Conservation (phyloP, 2,888 invertebrate species). For the Sipha maydis region DNA sequence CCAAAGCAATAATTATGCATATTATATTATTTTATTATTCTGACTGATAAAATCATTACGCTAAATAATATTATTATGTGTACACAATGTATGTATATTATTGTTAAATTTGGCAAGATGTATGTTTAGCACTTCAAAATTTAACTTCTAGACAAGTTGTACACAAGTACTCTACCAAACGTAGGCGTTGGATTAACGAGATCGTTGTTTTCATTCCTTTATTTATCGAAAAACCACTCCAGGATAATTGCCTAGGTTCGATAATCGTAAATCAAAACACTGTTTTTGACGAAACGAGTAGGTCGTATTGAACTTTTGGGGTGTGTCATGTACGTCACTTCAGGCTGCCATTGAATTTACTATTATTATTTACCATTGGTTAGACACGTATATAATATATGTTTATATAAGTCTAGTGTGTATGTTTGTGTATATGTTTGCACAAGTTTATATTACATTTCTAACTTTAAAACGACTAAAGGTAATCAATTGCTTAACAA, state of each 20-base stretch:
- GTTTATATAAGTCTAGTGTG: neutral
- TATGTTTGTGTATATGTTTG: neutral
- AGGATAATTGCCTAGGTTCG: neutral
- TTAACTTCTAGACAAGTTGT: neutral
- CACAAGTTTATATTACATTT: neutral
- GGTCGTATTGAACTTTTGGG: constrained; percentile 6
- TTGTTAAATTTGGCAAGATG: neutral
- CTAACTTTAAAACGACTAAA: neutral
- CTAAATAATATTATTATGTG: neutral
- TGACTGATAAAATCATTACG: neutral
- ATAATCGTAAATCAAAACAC: constrained; percentile 44
- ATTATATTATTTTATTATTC: too few relatives aligned
- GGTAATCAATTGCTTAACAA: constrained; percentile 7
- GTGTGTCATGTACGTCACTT: constrained; percentile 28
- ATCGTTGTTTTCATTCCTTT: constrained; percentile 28
- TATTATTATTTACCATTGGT: neutral
- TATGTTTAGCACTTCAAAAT: neutral
- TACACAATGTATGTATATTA: neutral
- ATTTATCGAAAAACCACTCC: constrained; percentile 12
- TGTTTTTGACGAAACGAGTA: constrained; percentile 15
- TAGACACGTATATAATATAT: neutral
- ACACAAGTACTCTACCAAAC: neutral
- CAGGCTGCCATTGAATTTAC: neutral
- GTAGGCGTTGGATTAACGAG: constrained; percentile 40
- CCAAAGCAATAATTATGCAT: too few relatives aligned